Evolutionary conservation across 1,140 invertebrate genomes (phyloP), one percentile per base, ranked within the genome.

Genomic region (Platyscapa corneri): DNA sequence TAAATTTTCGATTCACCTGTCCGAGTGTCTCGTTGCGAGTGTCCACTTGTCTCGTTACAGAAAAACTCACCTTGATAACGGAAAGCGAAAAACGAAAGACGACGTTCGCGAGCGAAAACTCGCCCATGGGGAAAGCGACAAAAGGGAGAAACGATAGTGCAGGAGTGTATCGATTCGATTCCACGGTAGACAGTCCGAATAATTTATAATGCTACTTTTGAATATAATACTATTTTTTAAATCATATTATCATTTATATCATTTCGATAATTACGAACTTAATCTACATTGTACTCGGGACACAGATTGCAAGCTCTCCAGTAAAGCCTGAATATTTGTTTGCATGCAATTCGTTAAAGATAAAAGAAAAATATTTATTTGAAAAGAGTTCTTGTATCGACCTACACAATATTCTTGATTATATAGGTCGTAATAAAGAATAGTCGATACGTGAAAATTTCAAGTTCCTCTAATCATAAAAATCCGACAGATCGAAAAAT

Each of bases 1-100:
- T 74, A 74, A 74, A 82, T 82, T 74, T 56, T 56, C 70, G 67
- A 56, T 82, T 53, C 70, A 20, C 23, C 34, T 18, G 37, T 70
- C 30, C 23, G 7, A 12, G 46, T 74, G 49, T 70, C 64, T 67
- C 79, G 30, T 42, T 27, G 34, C 42, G 42, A 3, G 53, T 65
- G 37, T 83, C 37, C 56, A 65, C 72, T 67, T 83, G 72, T 83
- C 53, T 76, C 72, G 82, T 83, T 83, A 83, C 72, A 30, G 32
- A 39, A 42, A 65, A 34, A 6, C 37, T 5, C 46, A 7, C 30
- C 32, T 32, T 81, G 30, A 30, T n/a, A 53, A 53, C 76, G 49
- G 53, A 64, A n/a, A 37, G 56, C 2, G 53, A 34, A 46, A 42
- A 75, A 64, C 53, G 34, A 79, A 37, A 64, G 77, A 79, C 32